These are phyloP conservation scores for Pollenia labialis DNA, from an alignment of 2,888 invertebrate genomes.

Conservation along the genomic window DNA sequence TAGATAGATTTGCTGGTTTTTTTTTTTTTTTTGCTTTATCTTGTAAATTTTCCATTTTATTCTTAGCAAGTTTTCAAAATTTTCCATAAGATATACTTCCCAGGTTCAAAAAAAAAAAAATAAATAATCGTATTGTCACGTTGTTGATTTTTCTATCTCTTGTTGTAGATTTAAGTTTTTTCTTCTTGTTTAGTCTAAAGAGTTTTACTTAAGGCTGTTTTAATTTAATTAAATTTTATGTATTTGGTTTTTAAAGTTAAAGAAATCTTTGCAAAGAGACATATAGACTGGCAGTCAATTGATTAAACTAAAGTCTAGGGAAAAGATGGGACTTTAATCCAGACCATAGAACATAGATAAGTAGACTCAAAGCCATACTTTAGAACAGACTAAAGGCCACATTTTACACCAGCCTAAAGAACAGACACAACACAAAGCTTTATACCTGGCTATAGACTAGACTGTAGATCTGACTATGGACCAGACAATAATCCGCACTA, in stretches of 20 bases:
- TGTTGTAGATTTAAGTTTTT: not conserved
- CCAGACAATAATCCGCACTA: no score
- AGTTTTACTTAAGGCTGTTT: slow-evolving; percentile 4
- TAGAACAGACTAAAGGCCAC: no score
- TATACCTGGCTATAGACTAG: no score
- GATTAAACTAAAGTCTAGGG: no score
- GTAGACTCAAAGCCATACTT: no score
- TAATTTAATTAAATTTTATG: slow-evolving; percentile 43
- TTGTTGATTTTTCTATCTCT: slow-evolving; percentile 28
- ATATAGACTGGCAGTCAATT: no score
- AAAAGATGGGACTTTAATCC: no score
- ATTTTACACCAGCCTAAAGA: no score
- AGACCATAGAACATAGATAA: no score
- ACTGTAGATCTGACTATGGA: no score
- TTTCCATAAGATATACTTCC: slow-evolving; percentile 14
- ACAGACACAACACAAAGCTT: no score
- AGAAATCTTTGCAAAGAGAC: not conserved
- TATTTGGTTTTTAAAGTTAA: slow-evolving; percentile 1
- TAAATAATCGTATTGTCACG: slow-evolving; percentile 49
- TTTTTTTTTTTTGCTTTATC: not conserved
- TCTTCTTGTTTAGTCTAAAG: not conserved
- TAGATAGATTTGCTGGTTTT: not conserved
- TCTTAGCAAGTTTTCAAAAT: not conserved
- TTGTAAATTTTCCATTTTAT: not conserved
- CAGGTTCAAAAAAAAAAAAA: not conserved